Conservation (phyloP, 2,797 vertebrate genomes). For the Tragelaphus eurycerus region DNA sequence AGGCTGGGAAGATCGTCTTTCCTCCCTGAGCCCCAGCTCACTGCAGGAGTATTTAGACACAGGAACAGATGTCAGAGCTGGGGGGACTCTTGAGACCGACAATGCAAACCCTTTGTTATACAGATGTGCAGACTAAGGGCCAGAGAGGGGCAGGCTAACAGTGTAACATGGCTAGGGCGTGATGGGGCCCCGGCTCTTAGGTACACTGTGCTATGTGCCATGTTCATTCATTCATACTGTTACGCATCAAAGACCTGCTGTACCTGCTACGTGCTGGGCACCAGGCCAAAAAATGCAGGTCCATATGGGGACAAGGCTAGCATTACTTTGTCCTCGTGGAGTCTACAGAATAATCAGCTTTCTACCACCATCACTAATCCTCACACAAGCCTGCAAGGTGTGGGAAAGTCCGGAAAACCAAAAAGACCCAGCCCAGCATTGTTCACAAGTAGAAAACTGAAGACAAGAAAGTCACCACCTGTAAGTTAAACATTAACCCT, state of each 20-base stretch:
- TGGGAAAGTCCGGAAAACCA: neutral
- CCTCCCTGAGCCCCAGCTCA: neutral
- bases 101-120: neutral
- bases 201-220: neutral
- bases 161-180: rapidly evolving
- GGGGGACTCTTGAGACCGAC: neutral
- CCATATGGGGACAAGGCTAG: neutral
- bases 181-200: neutral
- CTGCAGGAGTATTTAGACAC: neutral
- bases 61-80: conserved; percentile 4
- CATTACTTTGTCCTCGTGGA: neutral
- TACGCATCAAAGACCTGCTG: neutral
- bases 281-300: neutral
- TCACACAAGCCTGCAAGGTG: neutral
- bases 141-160: neutral
- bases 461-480: neutral
- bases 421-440: neutral
- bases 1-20: neutral
- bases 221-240: neutral
- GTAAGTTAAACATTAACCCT: neutral
- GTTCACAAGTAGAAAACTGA: neutral
- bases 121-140: neutral
- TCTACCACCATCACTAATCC: neutral
- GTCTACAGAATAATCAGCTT: neutral
- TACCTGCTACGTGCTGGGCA: rapidly evolving